Conservation (phyloP, 1,140 invertebrate species). For the Bradynema listronoti region DNA sequence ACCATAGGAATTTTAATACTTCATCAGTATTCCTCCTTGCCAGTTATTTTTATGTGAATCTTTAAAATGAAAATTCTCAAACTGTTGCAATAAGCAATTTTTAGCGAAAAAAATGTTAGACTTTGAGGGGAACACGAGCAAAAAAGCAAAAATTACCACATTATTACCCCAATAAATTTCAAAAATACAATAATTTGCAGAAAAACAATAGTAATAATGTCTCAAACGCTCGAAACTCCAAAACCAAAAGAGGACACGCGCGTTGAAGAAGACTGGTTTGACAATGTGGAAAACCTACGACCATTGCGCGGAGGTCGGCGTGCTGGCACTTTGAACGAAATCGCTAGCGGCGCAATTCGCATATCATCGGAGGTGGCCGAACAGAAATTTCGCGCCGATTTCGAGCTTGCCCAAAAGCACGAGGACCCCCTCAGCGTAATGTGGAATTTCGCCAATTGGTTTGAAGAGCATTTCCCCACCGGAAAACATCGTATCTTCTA, state of each 20-base stretch:
- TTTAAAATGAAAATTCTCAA: too few species aligned
- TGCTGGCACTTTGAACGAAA: conserved; percentile 30
- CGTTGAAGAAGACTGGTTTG: conserved; percentile 36
- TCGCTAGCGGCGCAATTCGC: conserved; percentile 2
- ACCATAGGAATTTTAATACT: too few species aligned
- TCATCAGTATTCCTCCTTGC: too few species aligned
- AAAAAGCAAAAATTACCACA: neutral
- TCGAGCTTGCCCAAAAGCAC: conserved; percentile 6
- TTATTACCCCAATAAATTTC: neutral
- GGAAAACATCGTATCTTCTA: conserved; percentile 32
- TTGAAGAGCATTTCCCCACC: conserved; percentile 41
- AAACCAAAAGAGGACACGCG: neutral
- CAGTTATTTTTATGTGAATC: too few species aligned
- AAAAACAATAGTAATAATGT: neutral
- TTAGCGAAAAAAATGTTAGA: neutral
- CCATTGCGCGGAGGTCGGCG: conserved; percentile 33
- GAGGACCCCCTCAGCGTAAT: conserved; percentile 27
- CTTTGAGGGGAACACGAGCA: neutral
- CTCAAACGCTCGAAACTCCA: too few species aligned
- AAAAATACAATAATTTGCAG: neutral
- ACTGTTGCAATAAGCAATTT: too few species aligned
- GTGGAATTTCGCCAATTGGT: conserved; percentile 26
- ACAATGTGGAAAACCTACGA: conserved; percentile 38
- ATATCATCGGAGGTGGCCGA: conserved; percentile 32
- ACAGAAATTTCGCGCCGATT: conserved; percentile 37